These are phyloP conservation scores for Tachina fera DNA, from an alignment of 2,888 invertebrate genomes.

Conservation along the genomic window DNA sequence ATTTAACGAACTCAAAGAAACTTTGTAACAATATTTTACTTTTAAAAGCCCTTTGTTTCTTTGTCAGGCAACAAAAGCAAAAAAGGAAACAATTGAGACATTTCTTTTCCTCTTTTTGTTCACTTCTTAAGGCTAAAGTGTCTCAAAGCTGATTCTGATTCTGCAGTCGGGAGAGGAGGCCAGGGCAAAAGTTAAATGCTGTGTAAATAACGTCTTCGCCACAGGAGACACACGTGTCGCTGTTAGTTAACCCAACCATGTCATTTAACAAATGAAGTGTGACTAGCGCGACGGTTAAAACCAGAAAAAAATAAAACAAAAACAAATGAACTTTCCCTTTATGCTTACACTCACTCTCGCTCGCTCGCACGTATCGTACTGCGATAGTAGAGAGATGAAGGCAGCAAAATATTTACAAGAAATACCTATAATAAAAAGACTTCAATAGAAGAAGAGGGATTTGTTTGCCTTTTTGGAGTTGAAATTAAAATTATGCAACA, in stretches of 20 bases:
- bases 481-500: constrained; percentile 42
- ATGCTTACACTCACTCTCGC: constrained; percentile 7
- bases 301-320: constrained; percentile 12
- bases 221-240: constrained; percentile 69
- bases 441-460: neutral
- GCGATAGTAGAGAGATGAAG: neutral
- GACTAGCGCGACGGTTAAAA: constrained; percentile 56
- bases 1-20: constrained; percentile 37
- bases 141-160: constrained; percentile 53
- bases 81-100: constrained; percentile 62
- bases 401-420: neutral
- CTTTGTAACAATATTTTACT: constrained; percentile 46
- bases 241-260: constrained; percentile 67
- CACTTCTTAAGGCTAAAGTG: constrained; percentile 37
- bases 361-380: neutral
- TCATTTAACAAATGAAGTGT: constrained; percentile 69
- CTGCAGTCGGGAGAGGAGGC: constrained; percentile 19
- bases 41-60: constrained; percentile 52
- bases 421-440: neutral
- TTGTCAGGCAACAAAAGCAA: constrained; percentile 19
- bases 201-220: constrained; percentile 63
- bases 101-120: constrained; percentile 13
- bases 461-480: constrained; percentile 37
- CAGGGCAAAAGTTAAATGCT: constrained; percentile 63
- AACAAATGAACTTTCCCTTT: constrained; percentile 51